Evolutionary conservation across 2,888 invertebrate genomes (phyloP).

Genomic region (Ormyrus thymus): DNA sequence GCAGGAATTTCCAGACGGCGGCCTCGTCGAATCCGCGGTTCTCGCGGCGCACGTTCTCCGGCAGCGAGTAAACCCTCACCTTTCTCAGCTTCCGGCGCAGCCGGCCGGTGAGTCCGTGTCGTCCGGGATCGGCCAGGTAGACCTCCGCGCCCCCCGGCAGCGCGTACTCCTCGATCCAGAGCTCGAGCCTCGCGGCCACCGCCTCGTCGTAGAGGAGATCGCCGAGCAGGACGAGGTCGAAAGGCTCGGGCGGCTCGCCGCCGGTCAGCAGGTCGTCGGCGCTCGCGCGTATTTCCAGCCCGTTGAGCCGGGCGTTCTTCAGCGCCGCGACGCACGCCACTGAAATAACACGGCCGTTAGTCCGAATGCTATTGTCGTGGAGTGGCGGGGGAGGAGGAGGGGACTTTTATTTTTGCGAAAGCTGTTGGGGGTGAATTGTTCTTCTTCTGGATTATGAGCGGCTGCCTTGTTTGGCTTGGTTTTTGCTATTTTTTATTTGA

Average conservation of each 20-base stretch:
- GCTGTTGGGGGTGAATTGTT: too few relatives aligned
- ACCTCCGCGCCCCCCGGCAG: constrained; percentile 69
- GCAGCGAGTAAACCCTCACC: constrained; percentile 75
- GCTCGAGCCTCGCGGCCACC: constrained; percentile 76
- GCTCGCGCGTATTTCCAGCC: constrained; percentile 72
- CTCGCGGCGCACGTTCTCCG: constrained; percentile 75
- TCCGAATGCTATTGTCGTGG: too few relatives aligned
- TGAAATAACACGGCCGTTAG: constrained; percentile 66
- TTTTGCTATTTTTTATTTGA: too few relatives aligned
- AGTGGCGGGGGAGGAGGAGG: too few relatives aligned
- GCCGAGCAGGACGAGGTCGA: constrained; percentile 81
- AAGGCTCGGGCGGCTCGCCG: constrained; percentile 62
- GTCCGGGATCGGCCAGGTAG: constrained; percentile 79
- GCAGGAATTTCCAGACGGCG: constrained; percentile 74
- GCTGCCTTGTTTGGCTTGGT: too few relatives aligned
- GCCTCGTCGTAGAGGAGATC: constrained; percentile 83
- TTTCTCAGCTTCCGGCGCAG: constrained; percentile 72
- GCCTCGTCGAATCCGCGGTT: constrained; percentile 78
- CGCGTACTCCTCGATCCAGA: constrained; percentile 75
- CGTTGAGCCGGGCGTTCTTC: constrained; percentile 77
- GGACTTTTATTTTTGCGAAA: too few relatives aligned
- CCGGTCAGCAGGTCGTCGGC: constrained; percentile 70
- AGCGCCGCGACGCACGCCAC: constrained; percentile 76
- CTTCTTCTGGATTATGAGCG: too few relatives aligned
- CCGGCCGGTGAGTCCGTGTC: constrained; percentile 76